phyloP scores from a whole-genome alignment of 2,113 vertebrate genomes.

The Perccottus glenii region DNA sequence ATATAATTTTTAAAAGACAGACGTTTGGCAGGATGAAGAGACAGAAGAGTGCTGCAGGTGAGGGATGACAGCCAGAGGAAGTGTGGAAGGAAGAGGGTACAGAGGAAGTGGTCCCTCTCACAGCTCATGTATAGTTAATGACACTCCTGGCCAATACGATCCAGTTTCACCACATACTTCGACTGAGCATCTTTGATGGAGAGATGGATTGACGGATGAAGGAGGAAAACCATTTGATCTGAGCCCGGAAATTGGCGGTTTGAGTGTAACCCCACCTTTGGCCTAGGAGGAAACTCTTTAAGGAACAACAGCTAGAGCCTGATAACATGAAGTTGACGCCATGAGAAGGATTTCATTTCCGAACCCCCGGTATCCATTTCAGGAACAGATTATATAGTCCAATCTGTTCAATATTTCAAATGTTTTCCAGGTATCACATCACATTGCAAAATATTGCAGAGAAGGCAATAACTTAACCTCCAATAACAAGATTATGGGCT shows the following conservation, averaged over 20 bases:
- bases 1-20: too few relatives aligned
- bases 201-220: slow-evolving; percentile 43
- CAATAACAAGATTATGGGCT: slow-evolving; percentile 9
- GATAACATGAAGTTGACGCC: slow-evolving; percentile 13
- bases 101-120: slow-evolving; percentile 23
- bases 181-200: slow-evolving; percentile 39
- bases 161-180: slow-evolving; percentile 62
- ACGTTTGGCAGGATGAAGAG: slow-evolving; percentile 2
- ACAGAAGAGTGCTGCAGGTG: slow-evolving; percentile 36
- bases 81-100: slow-evolving; percentile 9
- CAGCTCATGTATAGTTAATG: slow-evolving; percentile 76
- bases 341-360: slow-evolving; percentile 28
- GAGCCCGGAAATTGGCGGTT: slow-evolving; percentile 63
- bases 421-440: slow-evolving; percentile 25
- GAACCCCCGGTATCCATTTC: slow-evolving; percentile 23
- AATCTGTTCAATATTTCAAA: slow-evolving; percentile 24
- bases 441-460: slow-evolving; percentile 4
- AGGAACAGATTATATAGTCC: slow-evolving; percentile 26
- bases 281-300: slow-evolving; percentile 26
- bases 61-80: slow-evolving; percentile 33
- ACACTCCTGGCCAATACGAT: slow-evolving; percentile 64
- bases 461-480: slow-evolving; percentile 29
- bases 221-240: slow-evolving; percentile 51
- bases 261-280: slow-evolving; percentile 60
- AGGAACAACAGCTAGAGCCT: slow-evolving; percentile 6